Base-by-base conservation (phyloP, 1,140 invertebrate species). In the Calliphora vicina region DNA sequence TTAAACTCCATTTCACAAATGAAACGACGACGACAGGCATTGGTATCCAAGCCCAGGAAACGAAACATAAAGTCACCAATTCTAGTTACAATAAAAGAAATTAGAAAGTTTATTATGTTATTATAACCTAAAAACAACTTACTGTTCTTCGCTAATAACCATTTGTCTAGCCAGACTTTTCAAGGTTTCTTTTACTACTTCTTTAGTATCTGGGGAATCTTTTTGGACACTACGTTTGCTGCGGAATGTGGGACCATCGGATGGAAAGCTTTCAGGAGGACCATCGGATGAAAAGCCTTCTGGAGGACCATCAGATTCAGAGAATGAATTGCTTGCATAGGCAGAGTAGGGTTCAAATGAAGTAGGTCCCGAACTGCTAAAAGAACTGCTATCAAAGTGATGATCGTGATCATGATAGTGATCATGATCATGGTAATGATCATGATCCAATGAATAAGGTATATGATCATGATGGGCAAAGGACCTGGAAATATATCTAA, bases 1-100 rank as follows among this genome's bases (percentile, higher is more conserved):
- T 88, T 86, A 85, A 90, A 90, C 78, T 90, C 89, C 87, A 90
- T 88, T 86, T 90, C 89, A 80, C 89, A 90, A 9, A 90, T 86
- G 42, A 90, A 90, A 43, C 89, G 87, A 6, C 86, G 89, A 43
- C 89, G 88, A 25, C 89, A 90, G 6, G 88, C 88, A 42, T 82
- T 85, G 8, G 89, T 86, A 73, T 89, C 88, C 25, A 90, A 81
- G 0, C 89, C 89, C 84, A 90, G 82, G 42, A 90, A 90, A 27
- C 86, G 85, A 26, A 90, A 90, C 86, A 90, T 86, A 13, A 90
- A 87, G 45, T 90, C 87, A 8, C 87, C 87, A 80, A 90, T 88
- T 81, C 89, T 90, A 5, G 6, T 8, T 1, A 42, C 27, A 45
- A 25, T 10, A 8, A 35, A 23, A 78, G 82, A 50, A 57, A 82